Percentiles rank a stretch among this genome's conserved stretches.
Evolutionary conservation across 2,113 vertebrate genomes (phyloP).

Genomic region (Psilopogon haemacephalus): DNA sequence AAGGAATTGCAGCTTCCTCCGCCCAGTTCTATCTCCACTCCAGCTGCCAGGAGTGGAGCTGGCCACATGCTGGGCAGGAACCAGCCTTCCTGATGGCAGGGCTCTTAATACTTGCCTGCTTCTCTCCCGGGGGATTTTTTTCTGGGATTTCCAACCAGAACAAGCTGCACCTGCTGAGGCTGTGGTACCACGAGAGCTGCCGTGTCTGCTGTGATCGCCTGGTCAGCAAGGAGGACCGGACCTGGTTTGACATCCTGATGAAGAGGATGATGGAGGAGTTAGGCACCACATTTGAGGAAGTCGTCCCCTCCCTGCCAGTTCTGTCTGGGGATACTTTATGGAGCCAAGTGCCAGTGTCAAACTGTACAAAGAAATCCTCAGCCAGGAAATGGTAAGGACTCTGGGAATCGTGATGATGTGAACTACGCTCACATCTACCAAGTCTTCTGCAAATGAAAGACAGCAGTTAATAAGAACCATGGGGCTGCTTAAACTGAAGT

Average conservation of each 20-base stretch:
- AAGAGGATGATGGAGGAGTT: slow-evolving; percentile 76
- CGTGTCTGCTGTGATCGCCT: slow-evolving; percentile 88
- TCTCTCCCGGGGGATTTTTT: background rate
- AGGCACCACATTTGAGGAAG: slow-evolving; percentile 77
- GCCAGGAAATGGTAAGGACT: slow-evolving; percentile 78
- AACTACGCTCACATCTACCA: background rate
- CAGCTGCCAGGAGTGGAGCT: background rate
- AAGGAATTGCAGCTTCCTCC: background rate
- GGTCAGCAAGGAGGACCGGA: slow-evolving; percentile 82
- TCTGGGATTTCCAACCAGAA: slow-evolving; percentile 69
- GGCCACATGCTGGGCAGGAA: background rate
- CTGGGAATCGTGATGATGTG: background rate
- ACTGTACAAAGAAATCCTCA: slow-evolving; percentile 80
- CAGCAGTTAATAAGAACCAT: background rate
- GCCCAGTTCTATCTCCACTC: background rate
- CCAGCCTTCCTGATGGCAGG: background rate
- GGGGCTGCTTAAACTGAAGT: background rate
- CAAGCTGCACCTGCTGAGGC: slow-evolving; percentile 79
- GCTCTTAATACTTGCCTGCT: background rate
- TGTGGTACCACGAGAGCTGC: slow-evolving; percentile 94
- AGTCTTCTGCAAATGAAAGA: background rate
- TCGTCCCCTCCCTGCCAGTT: slow-evolving; percentile 81
- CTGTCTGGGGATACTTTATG: slow-evolving; percentile 93
- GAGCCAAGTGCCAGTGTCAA: slow-evolving; percentile 74
- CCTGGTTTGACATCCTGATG: slow-evolving; percentile 86